Conservation (phyloP, 2,113 vertebrate species). For the Leiothrix lutea region DNA sequence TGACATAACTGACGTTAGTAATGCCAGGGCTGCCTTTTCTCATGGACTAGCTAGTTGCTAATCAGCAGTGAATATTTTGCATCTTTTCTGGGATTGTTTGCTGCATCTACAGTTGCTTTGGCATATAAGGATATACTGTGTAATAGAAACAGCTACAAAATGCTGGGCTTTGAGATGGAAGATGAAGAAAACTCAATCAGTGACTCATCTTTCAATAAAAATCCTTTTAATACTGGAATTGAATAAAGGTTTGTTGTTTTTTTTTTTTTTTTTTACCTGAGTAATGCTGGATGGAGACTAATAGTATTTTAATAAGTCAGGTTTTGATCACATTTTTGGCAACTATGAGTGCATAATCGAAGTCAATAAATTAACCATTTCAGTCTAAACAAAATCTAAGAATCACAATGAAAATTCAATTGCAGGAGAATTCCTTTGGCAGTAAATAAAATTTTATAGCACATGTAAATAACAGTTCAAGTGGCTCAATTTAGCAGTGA, state of each 20-base stretch:
- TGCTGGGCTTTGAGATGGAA: not conserved
- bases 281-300: not conserved
- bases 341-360: not conserved
- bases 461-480: slow-evolving; percentile 56
- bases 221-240: not conserved
- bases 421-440: slow-evolving; percentile 11
- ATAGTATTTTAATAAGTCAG: not conserved
- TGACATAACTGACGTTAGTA: not conserved
- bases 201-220: not conserved
- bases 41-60: not conserved
- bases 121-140: not conserved
- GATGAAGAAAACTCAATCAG: not conserved
- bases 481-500: slow-evolving; percentile 45
- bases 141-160: not conserved
- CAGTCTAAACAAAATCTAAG: slow-evolving; percentile 16
- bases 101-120: not conserved
- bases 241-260: too few relatives aligned
- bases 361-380: slow-evolving; percentile 19
- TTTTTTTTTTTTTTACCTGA: not conserved
- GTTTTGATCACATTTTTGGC: not conserved
- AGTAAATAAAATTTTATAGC: slow-evolving; percentile 57
- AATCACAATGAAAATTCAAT: slow-evolving; percentile 3
- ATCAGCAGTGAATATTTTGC: not conserved
- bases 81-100: not conserved
- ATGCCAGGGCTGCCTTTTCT: not conserved